Conservation (phyloP, 2,113 vertebrate species). For the Stegastes partitus region DNA sequence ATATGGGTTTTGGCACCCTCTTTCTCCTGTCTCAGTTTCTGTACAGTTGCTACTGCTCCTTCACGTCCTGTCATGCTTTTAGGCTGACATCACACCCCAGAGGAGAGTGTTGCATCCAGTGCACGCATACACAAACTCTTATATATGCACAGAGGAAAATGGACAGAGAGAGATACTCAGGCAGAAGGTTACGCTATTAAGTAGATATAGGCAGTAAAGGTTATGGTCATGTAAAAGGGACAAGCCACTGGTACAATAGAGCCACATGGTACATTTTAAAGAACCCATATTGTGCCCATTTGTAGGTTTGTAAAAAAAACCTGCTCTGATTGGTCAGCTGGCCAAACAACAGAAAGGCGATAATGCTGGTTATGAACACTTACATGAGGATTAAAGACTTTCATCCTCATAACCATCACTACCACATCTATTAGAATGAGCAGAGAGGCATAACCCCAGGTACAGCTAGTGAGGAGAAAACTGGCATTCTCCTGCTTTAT, state of each 20-base stretch:
- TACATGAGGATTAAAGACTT: too few relatives aligned
- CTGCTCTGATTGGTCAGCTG: too few relatives aligned
- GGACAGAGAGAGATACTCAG: not conserved
- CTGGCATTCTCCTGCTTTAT: too few relatives aligned
- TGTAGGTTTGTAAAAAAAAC: too few relatives aligned
- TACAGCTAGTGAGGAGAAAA: too few relatives aligned
- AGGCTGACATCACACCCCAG: conserved; percentile 83
- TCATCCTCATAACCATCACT: too few relatives aligned
- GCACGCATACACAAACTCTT: conserved; percentile 37
- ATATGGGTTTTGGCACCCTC: conserved; percentile 42
- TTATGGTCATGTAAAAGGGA: not conserved
- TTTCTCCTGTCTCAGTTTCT: conserved; percentile 75
- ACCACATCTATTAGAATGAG: too few relatives aligned
- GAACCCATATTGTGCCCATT: too few relatives aligned
- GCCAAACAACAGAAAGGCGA: too few relatives aligned
- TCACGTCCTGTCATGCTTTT: conserved; percentile 82
- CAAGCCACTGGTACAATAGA: not conserved
- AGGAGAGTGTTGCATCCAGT: conserved; percentile 56
- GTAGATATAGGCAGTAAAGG: not conserved
- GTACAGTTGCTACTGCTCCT: conserved; percentile 84
- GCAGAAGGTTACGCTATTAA: not conserved
- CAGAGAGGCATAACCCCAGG: too few relatives aligned
- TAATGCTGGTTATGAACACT: too few relatives aligned
- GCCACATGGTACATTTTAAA: too few relatives aligned
- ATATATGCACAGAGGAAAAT: not conserved